Conservation (phyloP, 2,113 vertebrate genomes). For the Okapia johnstoni region DNA sequence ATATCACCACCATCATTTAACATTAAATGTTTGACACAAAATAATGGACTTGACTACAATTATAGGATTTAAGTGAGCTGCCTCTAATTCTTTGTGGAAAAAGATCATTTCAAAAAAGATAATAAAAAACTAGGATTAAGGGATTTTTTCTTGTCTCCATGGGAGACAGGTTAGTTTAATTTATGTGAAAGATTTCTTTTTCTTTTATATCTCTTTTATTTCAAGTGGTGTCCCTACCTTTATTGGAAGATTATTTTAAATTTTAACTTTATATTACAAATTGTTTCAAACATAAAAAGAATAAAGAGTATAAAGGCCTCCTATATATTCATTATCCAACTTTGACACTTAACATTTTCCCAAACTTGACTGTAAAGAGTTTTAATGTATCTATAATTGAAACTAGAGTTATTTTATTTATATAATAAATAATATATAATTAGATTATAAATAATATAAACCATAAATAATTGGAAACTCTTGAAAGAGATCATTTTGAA, state of each 20-base stretch:
- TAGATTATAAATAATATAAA: not conserved
- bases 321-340: not conserved
- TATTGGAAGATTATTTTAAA: not conserved
- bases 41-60: not conserved
- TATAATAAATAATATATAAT: not conserved
- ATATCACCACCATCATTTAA: not conserved
- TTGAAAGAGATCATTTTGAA: not conserved
- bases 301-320: not conserved
- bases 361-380: not conserved
- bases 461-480: not conserved
- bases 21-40: not conserved
- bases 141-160: not conserved
- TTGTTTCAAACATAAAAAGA: not conserved
- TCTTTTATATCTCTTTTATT: not conserved
- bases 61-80: not conserved
- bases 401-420: not conserved
- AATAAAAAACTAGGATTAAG: not conserved
- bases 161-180: not conserved
- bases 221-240: not conserved
- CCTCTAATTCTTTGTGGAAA: not conserved
- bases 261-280: not conserved
- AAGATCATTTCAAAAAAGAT: not conserved
- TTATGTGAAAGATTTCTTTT: not conserved
- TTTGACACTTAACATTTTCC: slow-evolving; percentile 23
- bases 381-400: not conserved